phyloP scores from a whole-genome alignment of 2,888 invertebrate species.

The Drosophila atripex region DNA sequence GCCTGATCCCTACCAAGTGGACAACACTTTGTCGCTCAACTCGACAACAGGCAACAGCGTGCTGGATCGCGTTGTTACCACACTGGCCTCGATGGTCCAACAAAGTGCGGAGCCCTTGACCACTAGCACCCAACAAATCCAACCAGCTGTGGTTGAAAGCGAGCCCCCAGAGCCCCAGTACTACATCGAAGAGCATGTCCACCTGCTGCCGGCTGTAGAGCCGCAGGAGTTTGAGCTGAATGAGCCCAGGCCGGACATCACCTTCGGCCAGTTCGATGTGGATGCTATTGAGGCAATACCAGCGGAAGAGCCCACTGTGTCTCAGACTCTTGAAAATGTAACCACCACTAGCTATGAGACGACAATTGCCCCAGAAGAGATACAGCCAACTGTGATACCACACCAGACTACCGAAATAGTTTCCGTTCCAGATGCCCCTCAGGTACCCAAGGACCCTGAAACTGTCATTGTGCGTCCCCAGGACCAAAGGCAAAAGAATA shows the following conservation, averaged over 20 bases:
- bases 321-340: constrained; percentile 8
- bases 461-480: constrained; percentile 50
- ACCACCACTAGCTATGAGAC: constrained; percentile 46
- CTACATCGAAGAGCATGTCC: constrained; percentile 64
- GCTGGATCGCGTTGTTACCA: constrained; percentile 69
- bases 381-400: constrained; percentile 59
- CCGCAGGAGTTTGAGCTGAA: constrained; percentile 73
- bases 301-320: constrained; percentile 38
- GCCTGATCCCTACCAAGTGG: constrained; percentile 54
- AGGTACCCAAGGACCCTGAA: constrained; percentile 18
- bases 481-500: constrained; percentile 38
- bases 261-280: constrained; percentile 82
- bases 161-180: constrained; percentile 44
- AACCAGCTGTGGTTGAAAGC: constrained; percentile 36
- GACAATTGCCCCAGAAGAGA: constrained; percentile 36
- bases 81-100: constrained; percentile 70
- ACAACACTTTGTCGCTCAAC: constrained; percentile 39
- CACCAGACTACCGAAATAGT: constrained; percentile 36
- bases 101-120: constrained; percentile 63
- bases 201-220: constrained; percentile 63
- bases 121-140: constrained; percentile 64
- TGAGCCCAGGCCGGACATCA: constrained; percentile 80
- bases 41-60: constrained; percentile 62
- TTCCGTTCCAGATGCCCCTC: constrained; percentile 12
- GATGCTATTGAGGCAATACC: constrained; percentile 81